Evolutionary conservation across 2,797 vertebrate genomes (phyloP).

Genomic region (Pangasius krempfi): DNA sequence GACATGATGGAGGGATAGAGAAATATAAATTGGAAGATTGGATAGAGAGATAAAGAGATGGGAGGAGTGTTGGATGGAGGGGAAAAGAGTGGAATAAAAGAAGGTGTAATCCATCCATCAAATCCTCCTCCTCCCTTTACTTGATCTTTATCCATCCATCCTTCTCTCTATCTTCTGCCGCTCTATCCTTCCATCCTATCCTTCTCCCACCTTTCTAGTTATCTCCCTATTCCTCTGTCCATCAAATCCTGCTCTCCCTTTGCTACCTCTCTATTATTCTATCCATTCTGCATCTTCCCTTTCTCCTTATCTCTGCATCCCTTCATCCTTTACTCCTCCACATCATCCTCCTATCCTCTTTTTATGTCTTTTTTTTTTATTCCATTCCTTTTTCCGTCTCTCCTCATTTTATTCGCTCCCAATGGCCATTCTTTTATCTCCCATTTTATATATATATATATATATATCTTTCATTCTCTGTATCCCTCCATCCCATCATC

Average conservation of each 20-base stretch:
- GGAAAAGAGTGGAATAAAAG: neutral
- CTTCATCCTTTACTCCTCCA: neutral
- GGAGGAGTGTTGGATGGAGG: neutral
- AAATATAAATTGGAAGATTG: neutral
- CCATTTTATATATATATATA: too few species aligned
- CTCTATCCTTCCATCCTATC: neutral
- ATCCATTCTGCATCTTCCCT: neutral
- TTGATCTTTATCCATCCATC: neutral
- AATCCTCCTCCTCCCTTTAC: neutral
- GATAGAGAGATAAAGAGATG: neutral
- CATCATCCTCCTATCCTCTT: neutral
- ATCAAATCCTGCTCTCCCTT: neutral
- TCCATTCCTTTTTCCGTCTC: neutral
- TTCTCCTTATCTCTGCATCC: neutral
- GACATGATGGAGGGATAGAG: neutral
- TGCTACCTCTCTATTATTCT: neutral
- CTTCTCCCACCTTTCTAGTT: too few species aligned
- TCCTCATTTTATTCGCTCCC: too few species aligned
- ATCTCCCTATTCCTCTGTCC: neutral
- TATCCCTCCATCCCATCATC: slow-evolving; percentile 34
- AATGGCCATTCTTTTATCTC: neutral
- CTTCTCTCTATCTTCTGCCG: too few species aligned
- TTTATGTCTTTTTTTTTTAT: neutral
- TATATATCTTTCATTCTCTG: slow-evolving; percentile 4
- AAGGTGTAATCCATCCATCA: neutral